phyloP scores from a whole-genome alignment of 2,888 invertebrate genomes.

The Phasia obesa region DNA sequence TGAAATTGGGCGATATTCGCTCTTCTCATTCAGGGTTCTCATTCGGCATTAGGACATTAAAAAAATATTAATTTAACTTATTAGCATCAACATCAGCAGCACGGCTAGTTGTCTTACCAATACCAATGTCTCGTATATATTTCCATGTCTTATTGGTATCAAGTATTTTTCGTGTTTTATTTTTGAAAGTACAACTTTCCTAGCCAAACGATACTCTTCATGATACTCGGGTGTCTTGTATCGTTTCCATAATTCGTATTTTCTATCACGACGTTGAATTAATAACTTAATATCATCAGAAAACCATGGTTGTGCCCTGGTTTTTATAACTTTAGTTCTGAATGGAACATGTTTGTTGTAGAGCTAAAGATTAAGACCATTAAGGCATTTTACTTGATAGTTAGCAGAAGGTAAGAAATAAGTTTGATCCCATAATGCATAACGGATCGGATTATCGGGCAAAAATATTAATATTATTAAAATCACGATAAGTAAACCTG shows the following conservation, averaged over 20 bases:
- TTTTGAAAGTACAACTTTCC: conserved; percentile 1
- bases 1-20: too few species aligned
- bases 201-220: neutral
- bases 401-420: too few species aligned
- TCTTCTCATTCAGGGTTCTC: too few species aligned
- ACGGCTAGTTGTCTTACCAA: conserved; percentile 5
- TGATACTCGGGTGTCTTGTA: neutral
- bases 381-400: too few species aligned
- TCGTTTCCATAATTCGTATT: too few species aligned
- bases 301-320: too few species aligned
- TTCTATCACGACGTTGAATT: too few species aligned
- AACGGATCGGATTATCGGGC: neutral
- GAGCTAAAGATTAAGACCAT: too few species aligned
- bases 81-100: conserved; percentile 5
- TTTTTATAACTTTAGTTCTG: too few species aligned
- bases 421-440: neutral
- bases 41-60: too few species aligned
- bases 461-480: neutral
- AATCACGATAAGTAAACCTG: conserved; percentile 11
- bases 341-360: too few species aligned
- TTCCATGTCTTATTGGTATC: neutral
- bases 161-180: neutral
- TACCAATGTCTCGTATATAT: conserved; percentile 11
- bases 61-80: neutral
- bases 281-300: too few species aligned